These are phyloP conservation scores for Psittacula cyanocephala DNA, from an alignment of 2,113 vertebrate genomes.

Conservation along the genomic window DNA sequence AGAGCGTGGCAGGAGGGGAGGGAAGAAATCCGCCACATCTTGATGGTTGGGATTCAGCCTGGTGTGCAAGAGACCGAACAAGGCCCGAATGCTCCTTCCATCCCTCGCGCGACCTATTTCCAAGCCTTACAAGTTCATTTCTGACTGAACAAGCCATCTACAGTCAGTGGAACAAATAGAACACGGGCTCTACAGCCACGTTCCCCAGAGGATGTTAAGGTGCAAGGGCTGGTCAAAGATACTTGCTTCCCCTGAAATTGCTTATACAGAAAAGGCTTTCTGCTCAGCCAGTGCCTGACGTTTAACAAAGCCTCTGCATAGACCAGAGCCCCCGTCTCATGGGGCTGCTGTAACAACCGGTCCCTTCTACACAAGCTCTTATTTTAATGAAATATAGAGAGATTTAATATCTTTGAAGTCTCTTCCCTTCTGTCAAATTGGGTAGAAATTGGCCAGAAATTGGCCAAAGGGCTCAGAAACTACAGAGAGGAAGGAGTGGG, in stretches of 20 bases:
- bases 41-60: background rate
- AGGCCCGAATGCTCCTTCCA: background rate
- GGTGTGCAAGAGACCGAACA: background rate
- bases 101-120: constrained; percentile 8
- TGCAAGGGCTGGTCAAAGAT: background rate
- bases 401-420: constrained; percentile 63
- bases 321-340: background rate
- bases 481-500: background rate
- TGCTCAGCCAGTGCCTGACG: background rate
- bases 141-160: constrained; percentile 26
- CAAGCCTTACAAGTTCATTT: constrained; percentile 48
- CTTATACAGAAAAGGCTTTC: background rate
- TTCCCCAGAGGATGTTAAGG: background rate
- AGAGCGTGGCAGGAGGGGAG: background rate
- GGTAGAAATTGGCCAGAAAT: constrained; percentile 50
- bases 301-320: constrained; percentile 38
- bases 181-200: constrained; percentile 14
- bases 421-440: constrained; percentile 47
- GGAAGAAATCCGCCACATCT: background rate
- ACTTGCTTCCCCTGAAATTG: background rate
- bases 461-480: constrained; percentile 54
- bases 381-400: constrained; percentile 67
- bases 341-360: constrained; percentile 30
- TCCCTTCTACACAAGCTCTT: constrained; percentile 35
- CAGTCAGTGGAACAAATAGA: constrained; percentile 47